These are phyloP conservation scores for Emydocephalus ijimae DNA, from an alignment of 2,113 vertebrate species.

Conservation along the genomic window DNA sequence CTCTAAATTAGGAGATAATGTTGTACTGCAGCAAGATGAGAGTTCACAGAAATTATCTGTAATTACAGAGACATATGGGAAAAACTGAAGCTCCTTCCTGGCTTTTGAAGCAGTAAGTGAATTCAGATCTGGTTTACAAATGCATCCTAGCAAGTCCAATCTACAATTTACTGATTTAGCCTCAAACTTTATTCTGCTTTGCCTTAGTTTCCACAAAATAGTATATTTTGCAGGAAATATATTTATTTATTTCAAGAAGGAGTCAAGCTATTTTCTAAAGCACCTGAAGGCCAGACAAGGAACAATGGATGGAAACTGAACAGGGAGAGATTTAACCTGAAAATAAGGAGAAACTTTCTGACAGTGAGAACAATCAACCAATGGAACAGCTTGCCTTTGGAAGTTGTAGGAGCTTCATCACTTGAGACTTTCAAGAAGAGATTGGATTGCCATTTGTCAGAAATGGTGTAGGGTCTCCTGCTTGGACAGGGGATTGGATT, in stretches of 20 bases:
- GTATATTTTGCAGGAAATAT: not conserved
- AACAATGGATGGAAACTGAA: too few relatives aligned
- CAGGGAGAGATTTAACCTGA: too few relatives aligned
- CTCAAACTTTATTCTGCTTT: not conserved
- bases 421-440: too few relatives aligned
- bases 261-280: too few relatives aligned
- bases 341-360: too few relatives aligned
- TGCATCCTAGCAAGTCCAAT: not conserved
- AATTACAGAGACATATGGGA: fast-evolving
- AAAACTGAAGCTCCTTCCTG: not conserved
- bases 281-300: too few relatives aligned
- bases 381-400: too few relatives aligned
- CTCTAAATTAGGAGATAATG: not conserved
- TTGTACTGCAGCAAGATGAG: not conserved
- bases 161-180: not conserved
- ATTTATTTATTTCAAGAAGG: not conserved
- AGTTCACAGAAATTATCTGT: not conserved
- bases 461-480: too few relatives aligned
- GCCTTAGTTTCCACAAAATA: not conserved
- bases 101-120: not conserved
- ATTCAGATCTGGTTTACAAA: not conserved
- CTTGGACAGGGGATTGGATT: too few relatives aligned
- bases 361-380: too few relatives aligned
- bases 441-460: too few relatives aligned
- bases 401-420: too few relatives aligned